These are phyloP conservation scores for Meteorus sp. DNA, from an alignment of 1,140 invertebrate genomes.

Conservation along the genomic window DNA sequence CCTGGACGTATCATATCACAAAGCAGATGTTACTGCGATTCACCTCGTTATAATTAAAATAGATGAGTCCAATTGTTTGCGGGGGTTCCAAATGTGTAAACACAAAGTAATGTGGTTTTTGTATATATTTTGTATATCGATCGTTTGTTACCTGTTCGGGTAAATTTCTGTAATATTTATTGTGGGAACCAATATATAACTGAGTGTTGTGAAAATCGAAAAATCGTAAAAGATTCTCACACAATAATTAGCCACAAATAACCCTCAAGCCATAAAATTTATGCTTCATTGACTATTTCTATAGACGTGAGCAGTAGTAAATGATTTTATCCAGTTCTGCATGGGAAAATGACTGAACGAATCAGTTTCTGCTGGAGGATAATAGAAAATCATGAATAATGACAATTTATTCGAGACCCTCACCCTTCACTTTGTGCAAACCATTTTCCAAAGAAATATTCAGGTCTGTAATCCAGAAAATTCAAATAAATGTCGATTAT, in stretches of 20 bases:
- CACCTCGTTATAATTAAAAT: background rate
- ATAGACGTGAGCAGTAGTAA: no score
- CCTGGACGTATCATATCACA: constrained; percentile 25
- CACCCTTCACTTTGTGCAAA: no score
- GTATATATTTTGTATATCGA: background rate
- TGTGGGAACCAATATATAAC: constrained; percentile 15
- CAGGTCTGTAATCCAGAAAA: no score
- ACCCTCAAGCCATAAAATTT: background rate
- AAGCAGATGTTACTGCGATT: no score
- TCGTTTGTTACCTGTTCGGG: constrained; percentile 7
- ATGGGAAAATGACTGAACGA: no score
- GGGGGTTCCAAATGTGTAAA: no score
- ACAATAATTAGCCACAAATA: constrained; percentile 21
- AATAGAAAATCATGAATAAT: no score
- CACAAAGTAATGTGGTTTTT: no score
- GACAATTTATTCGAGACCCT: no score
- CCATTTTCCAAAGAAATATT: no score
- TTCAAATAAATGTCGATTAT: no score
- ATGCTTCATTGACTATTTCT: constrained; percentile 11
- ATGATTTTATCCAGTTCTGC: background rate
- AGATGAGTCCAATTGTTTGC: background rate
- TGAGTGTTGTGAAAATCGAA: background rate
- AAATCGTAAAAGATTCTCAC: constrained; percentile 22
- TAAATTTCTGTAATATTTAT: background rate
- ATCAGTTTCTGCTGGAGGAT: no score